These are phyloP conservation scores for Peromyscus melanophrys DNA, from an alignment of 2,797 vertebrate genomes.

Conservation along the genomic window DNA sequence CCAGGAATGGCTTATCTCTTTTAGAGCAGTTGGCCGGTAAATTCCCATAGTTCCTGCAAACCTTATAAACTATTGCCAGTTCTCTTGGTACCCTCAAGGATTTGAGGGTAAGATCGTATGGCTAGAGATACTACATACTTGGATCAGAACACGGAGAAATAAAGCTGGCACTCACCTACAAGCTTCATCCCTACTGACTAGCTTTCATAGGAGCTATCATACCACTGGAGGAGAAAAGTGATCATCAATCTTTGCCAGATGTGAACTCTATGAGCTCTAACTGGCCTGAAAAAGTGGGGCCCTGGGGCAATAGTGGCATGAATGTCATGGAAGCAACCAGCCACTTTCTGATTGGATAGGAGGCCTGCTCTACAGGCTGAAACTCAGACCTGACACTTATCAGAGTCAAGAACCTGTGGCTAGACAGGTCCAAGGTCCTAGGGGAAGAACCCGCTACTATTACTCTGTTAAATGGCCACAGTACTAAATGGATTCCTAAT, in stretches of 20 bases:
- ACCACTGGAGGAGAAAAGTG: background rate
- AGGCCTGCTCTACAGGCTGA: background rate
- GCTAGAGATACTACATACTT: background rate
- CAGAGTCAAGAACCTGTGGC: background rate
- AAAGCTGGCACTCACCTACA: background rate
- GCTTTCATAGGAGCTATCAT: background rate
- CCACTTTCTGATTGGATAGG: background rate
- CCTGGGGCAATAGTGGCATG: background rate
- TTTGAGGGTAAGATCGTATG: background rate
- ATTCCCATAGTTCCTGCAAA: background rate
- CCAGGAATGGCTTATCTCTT: background rate
- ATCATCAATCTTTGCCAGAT: background rate
- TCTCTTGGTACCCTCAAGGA: background rate
- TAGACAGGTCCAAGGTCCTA: background rate
- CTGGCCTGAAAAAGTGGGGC: background rate
- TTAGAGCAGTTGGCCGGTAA: background rate
- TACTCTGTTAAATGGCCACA: background rate
- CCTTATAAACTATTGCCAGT: background rate
- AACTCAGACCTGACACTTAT: background rate
- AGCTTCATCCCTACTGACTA: background rate
- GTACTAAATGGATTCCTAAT: background rate
- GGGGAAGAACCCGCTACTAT: background rate
- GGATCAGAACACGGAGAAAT: background rate
- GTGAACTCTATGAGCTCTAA: background rate
- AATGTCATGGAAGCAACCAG: background rate